Evolutionary conservation across 2,113 vertebrate species (phyloP).

Genomic region (Epinephelus cyanopodus): DNA sequence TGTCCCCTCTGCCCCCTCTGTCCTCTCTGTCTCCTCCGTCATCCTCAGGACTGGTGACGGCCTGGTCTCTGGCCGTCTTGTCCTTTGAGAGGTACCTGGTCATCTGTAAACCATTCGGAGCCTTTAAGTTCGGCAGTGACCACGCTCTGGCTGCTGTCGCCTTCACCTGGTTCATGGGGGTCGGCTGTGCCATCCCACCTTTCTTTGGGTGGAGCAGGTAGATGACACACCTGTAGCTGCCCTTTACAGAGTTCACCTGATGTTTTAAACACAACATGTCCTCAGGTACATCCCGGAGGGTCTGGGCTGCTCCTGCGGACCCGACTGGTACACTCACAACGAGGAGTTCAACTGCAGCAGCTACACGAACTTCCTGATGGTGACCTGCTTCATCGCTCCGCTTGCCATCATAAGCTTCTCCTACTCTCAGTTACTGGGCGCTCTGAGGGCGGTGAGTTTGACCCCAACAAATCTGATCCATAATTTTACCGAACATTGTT

Average conservation of each 20-base stretch:
- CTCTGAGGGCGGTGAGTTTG: background rate
- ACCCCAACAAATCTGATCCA: background rate
- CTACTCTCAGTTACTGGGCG: conserved; percentile 64
- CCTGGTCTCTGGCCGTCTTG: conserved; percentile 89
- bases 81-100: conserved; percentile 88
- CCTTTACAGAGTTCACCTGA: background rate
- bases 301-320: conserved; percentile 89
- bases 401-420: conserved; percentile 88
- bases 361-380: conserved; percentile 87
- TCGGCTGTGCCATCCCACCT: conserved; percentile 83
- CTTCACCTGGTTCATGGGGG: conserved; percentile 85
- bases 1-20: no score
- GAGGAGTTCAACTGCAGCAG: conserved; percentile 84
- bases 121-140: conserved; percentile 84
- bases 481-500: background rate
- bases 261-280: background rate
- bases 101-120: conserved; percentile 90
- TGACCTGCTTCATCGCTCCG: conserved; percentile 87
- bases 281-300: conserved; percentile 86
- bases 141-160: conserved; percentile 82
- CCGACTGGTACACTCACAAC: conserved; percentile 88
- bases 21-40: no score
- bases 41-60: conserved; percentile 78
- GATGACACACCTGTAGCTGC: background rate
- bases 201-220: conserved; percentile 92